A percentile compares a stretch with the other conserved stretches of the same genome.
phyloP scores from a whole-genome alignment of 2,113 vertebrate genomes.

The Ceyx melanurus region DNA sequence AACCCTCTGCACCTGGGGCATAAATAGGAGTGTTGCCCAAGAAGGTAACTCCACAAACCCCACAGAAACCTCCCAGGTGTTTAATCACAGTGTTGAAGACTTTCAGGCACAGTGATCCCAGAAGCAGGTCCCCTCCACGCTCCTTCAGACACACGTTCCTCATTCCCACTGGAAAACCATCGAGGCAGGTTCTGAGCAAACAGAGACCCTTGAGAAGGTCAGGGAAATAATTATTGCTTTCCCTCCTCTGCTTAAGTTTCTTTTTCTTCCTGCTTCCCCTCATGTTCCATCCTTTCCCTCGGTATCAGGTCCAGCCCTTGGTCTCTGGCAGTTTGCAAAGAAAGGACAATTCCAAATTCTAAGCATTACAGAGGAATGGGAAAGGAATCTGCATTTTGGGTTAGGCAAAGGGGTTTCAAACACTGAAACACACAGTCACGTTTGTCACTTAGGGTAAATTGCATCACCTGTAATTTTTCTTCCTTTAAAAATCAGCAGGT shows the following conservation, averaged over 20 bases:
- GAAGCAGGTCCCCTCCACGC: background rate
- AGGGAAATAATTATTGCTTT: constrained; percentile 21
- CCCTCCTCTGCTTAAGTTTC: background rate
- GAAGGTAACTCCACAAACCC: background rate
- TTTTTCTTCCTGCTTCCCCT: background rate
- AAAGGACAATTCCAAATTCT: background rate
- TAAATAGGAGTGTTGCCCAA: background rate
- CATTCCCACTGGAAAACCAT: background rate
- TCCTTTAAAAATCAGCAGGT: constrained; percentile 53
- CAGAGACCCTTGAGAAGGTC: constrained; percentile 13
- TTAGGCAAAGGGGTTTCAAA: background rate
- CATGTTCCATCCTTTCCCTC: background rate
- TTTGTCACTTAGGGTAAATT: constrained; percentile 17
- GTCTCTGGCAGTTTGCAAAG: background rate
- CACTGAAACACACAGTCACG: background rate
- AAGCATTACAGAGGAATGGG: background rate
- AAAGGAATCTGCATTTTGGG: background rate
- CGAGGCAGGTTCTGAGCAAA: constrained; percentile 18
- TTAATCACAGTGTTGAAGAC: constrained; percentile 3
- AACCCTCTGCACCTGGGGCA: background rate
- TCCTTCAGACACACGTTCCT: background rate
- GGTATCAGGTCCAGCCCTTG: background rate
- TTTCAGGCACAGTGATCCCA: background rate
- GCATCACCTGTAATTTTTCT: background rate
- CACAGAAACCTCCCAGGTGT: background rate